Base-by-base conservation (phyloP, 2,113 vertebrate genomes). In the Gallinago paraguaiae region DNA sequence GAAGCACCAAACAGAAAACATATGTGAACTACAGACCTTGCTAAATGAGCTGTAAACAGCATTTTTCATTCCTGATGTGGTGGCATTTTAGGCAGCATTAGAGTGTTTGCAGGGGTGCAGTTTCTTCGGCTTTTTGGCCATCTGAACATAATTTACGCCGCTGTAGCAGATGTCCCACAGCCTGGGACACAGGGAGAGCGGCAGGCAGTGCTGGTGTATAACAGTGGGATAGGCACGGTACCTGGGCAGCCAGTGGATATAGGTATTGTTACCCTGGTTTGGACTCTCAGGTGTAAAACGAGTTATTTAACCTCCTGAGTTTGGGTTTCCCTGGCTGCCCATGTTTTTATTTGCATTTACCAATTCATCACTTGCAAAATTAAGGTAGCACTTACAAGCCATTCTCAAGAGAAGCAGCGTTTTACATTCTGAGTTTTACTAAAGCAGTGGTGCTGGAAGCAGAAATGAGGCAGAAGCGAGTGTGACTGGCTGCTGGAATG, bases 1-100 rank as follows among this genome's bases (percentile, higher is more conserved):
- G 71, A 48, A 76, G 74, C 51, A 90, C 50, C 56, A 92, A 92
- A 96, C 41, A 75, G 67, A 90, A 96, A 96, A 90, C 95, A 82
- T 41, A 72, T 91, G 96, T 95, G 95, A 96, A 76, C 87, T 75
- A 10, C 60, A 95, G 90, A 61, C 90, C 81, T 82, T 54, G 60
- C 45, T 86, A 68, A 85, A 95, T 16, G 76, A 95, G 80, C 90
- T 11, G 2, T 50, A 48, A 20, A 37, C 60, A 75, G 45, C 59
- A 22, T 82, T 91, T 91, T 86, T 72, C 65, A 53, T 82, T 92
- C 92, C 82, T 77, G 65, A 65, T 64, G 74, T 13, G 28, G 48
- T 51, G 50, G 65, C 46, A 74, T 92, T 95, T 95, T 27, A 65
- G 69, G 78, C 61, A 70, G 43, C 1, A 1, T 67, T 59, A 33